Base-by-base conservation (phyloP, 53 echinoderm and acorn worm species). In the Pentamera pediparva region DNA sequence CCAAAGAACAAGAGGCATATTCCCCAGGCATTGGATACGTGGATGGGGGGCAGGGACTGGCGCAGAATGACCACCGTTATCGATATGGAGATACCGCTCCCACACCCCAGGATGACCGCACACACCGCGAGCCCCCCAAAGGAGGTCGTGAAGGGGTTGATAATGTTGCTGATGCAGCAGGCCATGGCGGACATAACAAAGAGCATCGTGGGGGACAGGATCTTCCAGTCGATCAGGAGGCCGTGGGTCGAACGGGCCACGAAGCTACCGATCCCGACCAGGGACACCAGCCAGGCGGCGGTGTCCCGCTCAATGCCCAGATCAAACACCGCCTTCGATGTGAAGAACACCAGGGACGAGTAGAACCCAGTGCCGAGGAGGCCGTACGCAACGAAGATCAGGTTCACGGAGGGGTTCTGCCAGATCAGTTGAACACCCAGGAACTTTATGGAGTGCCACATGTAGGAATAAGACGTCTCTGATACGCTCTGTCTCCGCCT, bases 261-360 rank as follows among this genome's bases (percentile, higher is more conserved):
- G 9, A 78, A 37, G 25, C 78, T 78, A 3, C 78, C 50, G 0
- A 78, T 32, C 36, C 78, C 78, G 13, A 53, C 63, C 51, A 78
- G 15, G 9, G 78, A 78, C 11, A 78, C 35, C 1, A 78, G 59
- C 63, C 63, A 78, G 11, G 78, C 49, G 38, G 78, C 78, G 3
- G 10, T 50, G 19, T 25, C 24, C 39, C 33, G 35, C 33, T 50
- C 48, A 39, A 78, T 78, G 19, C 52, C 27, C 37, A 78, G 51
- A 37, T 78, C 78, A 50, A 67, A 67, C 41, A 78, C 65, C 9
- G 78, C 78, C 26, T 78, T 51, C 4, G 78, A 32, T 20, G 64
- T 64, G 9, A 78, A 49, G 37, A 64, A 78, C 50, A 78, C 50
- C 12, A 78, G n/a, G 0, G 78, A 51, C 20, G 78, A 64, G 25